Percentiles rank a stretch among this genome's conserved stretches.
phyloP scores from a whole-genome alignment of 2,797 vertebrate genomes.

The Rousettus madagascariensis region DNA sequence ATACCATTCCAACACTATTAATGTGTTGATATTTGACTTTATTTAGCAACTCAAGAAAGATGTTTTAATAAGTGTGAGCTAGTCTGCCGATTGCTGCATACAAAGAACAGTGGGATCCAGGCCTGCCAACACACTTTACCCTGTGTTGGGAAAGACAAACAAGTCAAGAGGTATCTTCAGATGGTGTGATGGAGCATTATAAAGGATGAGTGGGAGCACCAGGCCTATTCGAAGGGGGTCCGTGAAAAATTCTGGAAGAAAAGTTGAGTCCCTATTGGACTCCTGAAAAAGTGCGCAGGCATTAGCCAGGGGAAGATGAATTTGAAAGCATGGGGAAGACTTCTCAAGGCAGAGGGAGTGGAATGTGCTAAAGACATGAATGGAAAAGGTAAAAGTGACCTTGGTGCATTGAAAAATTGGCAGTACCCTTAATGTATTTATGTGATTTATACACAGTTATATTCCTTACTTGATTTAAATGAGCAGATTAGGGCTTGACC shows the following conservation, averaged over 20 bases:
- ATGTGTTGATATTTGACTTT: not conserved
- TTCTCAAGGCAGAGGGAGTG: not conserved
- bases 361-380: not conserved
- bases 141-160: not conserved
- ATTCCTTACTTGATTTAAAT: not conserved
- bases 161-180: not conserved
- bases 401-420: not conserved
- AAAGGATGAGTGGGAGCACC: not conserved
- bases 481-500: not conserved
- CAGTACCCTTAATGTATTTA: not conserved
- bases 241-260: not conserved
- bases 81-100: not conserved
- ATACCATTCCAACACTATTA: not conserved
- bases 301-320: not conserved
- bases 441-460: not conserved
- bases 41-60: not conserved
- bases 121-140: not conserved
- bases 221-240: not conserved
- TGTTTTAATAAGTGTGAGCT: not conserved
- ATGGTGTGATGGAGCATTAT: not conserved
- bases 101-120: not conserved
- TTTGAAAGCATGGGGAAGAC: not conserved
- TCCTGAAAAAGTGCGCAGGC: not conserved
- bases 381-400: not conserved
- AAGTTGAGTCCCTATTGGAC: not conserved